Conservation (phyloP, 2,797 vertebrate species). For the Nasua narica region DNA sequence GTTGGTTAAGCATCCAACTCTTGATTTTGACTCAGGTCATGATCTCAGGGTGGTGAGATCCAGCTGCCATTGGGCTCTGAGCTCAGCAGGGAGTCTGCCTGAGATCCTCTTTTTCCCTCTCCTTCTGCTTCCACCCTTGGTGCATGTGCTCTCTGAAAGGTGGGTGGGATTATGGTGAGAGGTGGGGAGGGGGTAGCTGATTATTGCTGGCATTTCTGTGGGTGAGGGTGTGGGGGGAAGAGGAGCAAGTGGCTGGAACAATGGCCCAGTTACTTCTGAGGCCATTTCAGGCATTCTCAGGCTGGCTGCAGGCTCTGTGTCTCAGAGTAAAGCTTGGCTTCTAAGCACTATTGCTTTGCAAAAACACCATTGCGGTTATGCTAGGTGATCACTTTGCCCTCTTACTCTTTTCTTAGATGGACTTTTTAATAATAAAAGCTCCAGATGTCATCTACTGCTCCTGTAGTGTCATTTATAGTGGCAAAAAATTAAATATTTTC, state of each 20-base stretch:
- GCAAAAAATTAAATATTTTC: not conserved
- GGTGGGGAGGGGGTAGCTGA: not conserved
- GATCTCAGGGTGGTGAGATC: not conserved
- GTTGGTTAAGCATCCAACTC: not conserved
- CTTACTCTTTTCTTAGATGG: not conserved
- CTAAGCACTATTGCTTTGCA: not conserved
- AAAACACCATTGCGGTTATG: not conserved
- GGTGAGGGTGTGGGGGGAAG: not conserved
- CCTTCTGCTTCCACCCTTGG: not conserved
- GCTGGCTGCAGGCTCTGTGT: not conserved
- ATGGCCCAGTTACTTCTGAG: not conserved
- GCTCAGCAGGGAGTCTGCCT: not conserved
- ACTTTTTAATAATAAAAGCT: slow-evolving; percentile 8
- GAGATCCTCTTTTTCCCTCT: not conserved
- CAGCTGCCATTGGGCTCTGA: not conserved
- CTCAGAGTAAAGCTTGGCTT: not conserved
- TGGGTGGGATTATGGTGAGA: not conserved
- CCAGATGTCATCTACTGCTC: not conserved
- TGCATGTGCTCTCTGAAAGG: not conserved
- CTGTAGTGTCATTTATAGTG: not conserved
- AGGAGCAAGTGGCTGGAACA: not conserved
- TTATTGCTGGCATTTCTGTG: not conserved
- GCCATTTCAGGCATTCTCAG: not conserved
- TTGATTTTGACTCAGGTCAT: not conserved
- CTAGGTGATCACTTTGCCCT: not conserved